Evolutionary conservation across 2,113 vertebrate species (phyloP).

Genomic region (Emydura subglobosa): DNA sequence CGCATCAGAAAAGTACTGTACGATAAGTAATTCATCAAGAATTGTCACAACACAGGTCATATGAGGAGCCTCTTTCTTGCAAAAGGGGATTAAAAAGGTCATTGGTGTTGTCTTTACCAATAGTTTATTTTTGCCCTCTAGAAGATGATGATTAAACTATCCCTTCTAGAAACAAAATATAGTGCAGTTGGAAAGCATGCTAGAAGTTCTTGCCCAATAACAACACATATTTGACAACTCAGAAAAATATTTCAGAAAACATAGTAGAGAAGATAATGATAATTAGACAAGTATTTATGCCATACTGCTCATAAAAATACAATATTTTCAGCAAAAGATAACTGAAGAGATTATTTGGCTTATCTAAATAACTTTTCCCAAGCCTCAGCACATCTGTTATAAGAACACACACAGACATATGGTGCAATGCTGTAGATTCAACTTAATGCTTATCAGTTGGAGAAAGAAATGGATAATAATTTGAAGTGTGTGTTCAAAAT

Average conservation of each 20-base stretch:
- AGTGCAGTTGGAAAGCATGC: conserved; percentile 28
- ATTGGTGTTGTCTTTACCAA: background rate
- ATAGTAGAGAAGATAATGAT: conserved; percentile 64
- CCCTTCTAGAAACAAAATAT: conserved; percentile 1
- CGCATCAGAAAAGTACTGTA: too few species aligned
- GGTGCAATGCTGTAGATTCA: background rate
- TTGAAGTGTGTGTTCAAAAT: fast-evolving
- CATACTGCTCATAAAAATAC: conserved; percentile 46
- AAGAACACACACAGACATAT: background rate
- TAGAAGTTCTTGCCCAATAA: conserved; percentile 50
- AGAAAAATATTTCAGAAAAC: conserved; percentile 63
- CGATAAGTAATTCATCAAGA: fast-evolving
- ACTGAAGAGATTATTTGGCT: conserved; percentile 76
- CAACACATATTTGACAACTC: conserved; percentile 61
- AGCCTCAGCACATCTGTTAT: conserved; percentile 64
- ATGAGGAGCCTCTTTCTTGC: background rate
- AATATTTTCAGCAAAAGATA: conserved; percentile 73
- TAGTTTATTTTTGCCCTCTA: background rate
- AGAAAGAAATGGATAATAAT: background rate
- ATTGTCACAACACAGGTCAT: fast-evolving
- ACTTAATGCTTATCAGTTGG: background rate
- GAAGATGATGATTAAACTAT: background rate
- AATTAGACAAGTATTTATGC: conserved; percentile 63
- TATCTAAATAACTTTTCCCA: conserved; percentile 71
- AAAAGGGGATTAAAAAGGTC: fast-evolving